Conservation (phyloP, 2,797 vertebrate species). For the Zalophus californianus region DNA sequence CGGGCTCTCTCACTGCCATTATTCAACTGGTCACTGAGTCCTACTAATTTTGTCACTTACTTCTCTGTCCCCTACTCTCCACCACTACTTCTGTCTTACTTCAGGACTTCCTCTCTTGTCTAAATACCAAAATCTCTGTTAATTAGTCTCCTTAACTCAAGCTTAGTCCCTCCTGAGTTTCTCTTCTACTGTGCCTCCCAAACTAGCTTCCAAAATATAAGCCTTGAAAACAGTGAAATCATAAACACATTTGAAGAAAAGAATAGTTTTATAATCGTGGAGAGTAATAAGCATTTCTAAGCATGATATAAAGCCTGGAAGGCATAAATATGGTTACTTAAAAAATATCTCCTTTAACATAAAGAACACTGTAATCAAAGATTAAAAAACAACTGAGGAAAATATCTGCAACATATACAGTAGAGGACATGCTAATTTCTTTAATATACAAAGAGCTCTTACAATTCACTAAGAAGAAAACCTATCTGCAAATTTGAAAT, state of each 20-base stretch:
- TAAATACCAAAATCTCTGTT: not conserved
- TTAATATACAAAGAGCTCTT: not conserved
- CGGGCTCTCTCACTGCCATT: not conserved
- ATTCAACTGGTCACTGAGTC: not conserved
- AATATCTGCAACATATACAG: not conserved
- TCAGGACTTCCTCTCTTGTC: not conserved
- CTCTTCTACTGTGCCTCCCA: not conserved
- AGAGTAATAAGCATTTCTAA: not conserved
- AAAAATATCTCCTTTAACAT: not conserved
- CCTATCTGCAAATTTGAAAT: slow-evolving; percentile 5
- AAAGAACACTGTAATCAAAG: not conserved
- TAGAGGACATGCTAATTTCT: not conserved
- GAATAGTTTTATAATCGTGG: not conserved
- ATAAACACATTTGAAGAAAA: not conserved
- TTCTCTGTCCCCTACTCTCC: not conserved
- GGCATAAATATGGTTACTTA: not conserved
- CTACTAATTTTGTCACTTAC: not conserved
- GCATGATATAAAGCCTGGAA: slow-evolving; percentile 16
- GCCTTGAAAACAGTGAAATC: not conserved
- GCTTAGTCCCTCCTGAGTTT: not conserved
- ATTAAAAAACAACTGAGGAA: not conserved
- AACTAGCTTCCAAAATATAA: slow-evolving; percentile 37
- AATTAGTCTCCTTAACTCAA: not conserved
- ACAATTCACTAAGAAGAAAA: slow-evolving; percentile 12
- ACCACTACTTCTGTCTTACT: not conserved